Base-by-base conservation (phyloP, 2,888 invertebrate species). In the Macrophya alboannulata region DNA sequence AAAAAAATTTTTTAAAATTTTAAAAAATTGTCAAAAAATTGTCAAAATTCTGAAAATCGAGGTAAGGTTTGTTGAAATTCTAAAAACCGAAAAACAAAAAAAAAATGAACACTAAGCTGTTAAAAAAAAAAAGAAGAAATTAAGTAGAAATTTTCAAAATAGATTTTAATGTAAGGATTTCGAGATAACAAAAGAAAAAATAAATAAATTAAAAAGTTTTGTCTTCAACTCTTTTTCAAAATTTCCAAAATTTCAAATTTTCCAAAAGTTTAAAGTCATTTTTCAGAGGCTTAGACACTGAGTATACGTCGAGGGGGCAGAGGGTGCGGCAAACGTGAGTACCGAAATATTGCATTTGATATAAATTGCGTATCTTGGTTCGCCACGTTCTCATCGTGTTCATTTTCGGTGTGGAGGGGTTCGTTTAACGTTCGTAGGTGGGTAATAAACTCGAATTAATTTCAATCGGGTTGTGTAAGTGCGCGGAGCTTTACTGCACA, bases 361-460 rank as follows among this genome's bases (percentile, higher is more conserved):
- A 88, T 89, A 90, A 91, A 90, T 89, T 89, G 88, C 87, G 89
- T 91, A 91, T 90, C 90, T 91, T 88, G 88, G 84, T 84, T 48
- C 88, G 88, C 88, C 91, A 89, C 88, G 88, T 86, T 59, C 85
- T 83, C 45, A 51, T 9, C 31, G 55, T 15, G 62, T 74, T 31
- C 31, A 31, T 31, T 31, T 31, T 31, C 3, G 81, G 17, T 40
- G 55, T 74, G 21, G 45, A n/a, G 40, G 45, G 68, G 25, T 31
- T 31, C 9, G 83, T 48, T 83, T 45, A 12, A 68, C 68, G 83
- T 62, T 62, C 85, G 84, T 84, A 84, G 79, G 88, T 76, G 77
- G 89, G 89, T 89, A 91, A 90, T 93, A 93, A 93, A 93, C 89
- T 87, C 90, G 92, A 93, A 93, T 93, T 93, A 93, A 93, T 93